Conservation (phyloP, 2,888 invertebrate species). For the Pyrocoelia pectoralis region DNA sequence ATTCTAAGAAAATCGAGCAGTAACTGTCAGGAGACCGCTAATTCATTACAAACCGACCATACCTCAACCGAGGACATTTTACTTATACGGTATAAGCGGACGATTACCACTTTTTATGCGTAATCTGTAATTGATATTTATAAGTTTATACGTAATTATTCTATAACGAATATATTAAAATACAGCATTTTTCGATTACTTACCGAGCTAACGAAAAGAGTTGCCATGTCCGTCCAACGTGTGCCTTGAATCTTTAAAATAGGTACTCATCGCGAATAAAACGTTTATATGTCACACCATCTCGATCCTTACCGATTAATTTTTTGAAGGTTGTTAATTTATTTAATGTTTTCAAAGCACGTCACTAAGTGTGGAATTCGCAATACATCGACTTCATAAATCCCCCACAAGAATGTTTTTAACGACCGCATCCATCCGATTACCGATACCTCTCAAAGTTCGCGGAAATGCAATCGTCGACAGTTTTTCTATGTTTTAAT, state of each 20-base stretch:
- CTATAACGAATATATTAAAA: constrained; percentile 24
- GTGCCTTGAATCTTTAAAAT: constrained; percentile 14
- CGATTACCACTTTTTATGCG: constrained; percentile 51
- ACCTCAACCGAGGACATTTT: constrained; percentile 51
- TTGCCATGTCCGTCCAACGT: background rate
- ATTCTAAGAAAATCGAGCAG: constrained; percentile 51
- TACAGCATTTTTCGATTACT: constrained; percentile 2
- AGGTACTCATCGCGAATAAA: constrained; percentile 6
- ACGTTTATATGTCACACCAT: background rate
- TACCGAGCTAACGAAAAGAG: background rate
- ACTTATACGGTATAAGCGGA: constrained; percentile 50
- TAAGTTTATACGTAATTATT: constrained; percentile 34
- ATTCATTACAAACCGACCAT: constrained; percentile 51
- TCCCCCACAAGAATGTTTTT: constrained; percentile 41
- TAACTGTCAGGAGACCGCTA: constrained; percentile 53
- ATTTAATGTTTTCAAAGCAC: constrained; percentile 35
- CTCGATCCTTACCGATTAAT: constrained; percentile 16
- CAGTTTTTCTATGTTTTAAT: constrained; percentile 1
- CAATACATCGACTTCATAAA: constrained; percentile 39
- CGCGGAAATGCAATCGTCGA: background rate
- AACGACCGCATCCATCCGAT: constrained; percentile 39
- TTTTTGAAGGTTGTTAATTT: constrained; percentile 34
- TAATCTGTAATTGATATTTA: constrained; percentile 37
- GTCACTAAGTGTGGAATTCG: constrained; percentile 37
- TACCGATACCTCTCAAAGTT: constrained; percentile 23